Evolutionary conservation across 2,113 vertebrate genomes (phyloP).

Genomic region (Pelobates fuscus): DNA sequence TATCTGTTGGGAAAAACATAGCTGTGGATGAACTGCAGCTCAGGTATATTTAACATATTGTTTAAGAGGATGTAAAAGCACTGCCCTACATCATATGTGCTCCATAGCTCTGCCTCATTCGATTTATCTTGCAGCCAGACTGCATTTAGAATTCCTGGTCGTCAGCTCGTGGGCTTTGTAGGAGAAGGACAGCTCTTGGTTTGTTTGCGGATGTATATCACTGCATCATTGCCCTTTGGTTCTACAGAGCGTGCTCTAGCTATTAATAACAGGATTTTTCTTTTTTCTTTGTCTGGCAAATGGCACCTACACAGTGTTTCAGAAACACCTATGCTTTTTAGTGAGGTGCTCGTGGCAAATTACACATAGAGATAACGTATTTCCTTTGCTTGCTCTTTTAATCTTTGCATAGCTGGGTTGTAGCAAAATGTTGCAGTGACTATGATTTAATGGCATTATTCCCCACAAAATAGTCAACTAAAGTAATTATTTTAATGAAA

Average conservation of each 20-base stretch:
- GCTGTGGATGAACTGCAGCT: neutral
- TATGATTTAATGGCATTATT: neutral
- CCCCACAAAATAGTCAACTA: neutral
- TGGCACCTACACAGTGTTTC: constrained; percentile 58
- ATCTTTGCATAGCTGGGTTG: neutral
- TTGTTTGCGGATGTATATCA: constrained; percentile 78
- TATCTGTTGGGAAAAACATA: neutral
- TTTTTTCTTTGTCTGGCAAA: constrained; percentile 76
- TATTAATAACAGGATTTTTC: constrained; percentile 78
- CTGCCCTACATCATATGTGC: constrained; percentile 70
- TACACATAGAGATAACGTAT: constrained; percentile 18
- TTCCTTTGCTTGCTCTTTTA: constrained; percentile 7
- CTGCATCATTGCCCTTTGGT: constrained; percentile 77
- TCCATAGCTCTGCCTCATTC: constrained; percentile 69
- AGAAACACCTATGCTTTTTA: constrained; percentile 67
- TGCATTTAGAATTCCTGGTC: constrained; percentile 63
- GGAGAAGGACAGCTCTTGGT: constrained; percentile 63
- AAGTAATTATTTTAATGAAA: neutral
- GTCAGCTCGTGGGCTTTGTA: constrained; percentile 65
- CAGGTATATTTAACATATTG: constrained; percentile 70
- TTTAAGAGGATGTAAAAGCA: constrained; percentile 68
- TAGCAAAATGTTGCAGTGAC: constrained; percentile 1
- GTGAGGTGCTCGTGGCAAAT: constrained; percentile 64
- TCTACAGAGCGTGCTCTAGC: constrained; percentile 73
- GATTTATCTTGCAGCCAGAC: constrained; percentile 80